These are phyloP conservation scores for Panzeria rudis DNA, from an alignment of 2,888 invertebrate genomes.

Conservation along the genomic window DNA sequence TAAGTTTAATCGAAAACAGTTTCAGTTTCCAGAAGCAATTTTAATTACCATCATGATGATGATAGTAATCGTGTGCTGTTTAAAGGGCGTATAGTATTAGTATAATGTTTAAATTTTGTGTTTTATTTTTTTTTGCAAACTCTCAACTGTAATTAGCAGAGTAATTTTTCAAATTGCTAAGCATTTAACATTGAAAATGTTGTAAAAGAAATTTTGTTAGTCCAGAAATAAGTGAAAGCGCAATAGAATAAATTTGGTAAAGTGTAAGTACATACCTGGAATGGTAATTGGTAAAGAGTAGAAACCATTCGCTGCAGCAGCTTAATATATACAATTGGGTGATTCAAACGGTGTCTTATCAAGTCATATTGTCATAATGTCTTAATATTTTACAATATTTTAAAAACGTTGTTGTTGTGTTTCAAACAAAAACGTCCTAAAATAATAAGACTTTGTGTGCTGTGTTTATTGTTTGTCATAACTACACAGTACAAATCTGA, in stretches of 20 bases:
- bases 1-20: not conserved
- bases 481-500: too few species aligned
- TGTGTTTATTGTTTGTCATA: too few species aligned
- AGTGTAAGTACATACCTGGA: not conserved
- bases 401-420: too few species aligned
- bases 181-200: constrained; percentile 18
- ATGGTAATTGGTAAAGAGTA: not conserved
- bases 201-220: constrained; percentile 1
- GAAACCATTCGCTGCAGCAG: not conserved
- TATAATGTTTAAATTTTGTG: not conserved
- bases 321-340: not conserved
- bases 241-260: not conserved
- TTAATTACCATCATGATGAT: not conserved
- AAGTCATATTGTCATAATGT: too few species aligned
- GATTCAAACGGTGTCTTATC: too few species aligned
- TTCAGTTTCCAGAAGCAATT: not conserved
- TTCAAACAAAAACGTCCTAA: too few species aligned
- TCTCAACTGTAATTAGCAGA: not conserved
- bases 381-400: too few species aligned
- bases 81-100: not conserved
- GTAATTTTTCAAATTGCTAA: constrained; percentile 28
- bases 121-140: not conserved
- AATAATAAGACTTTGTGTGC: too few species aligned
- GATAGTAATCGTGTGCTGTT: not conserved
- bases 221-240: not conserved